Evolutionary conservation across 2,113 vertebrate genomes (phyloP), one percentile per base, ranked within the genome.

Genomic region (Engystomops pustulosus): DNA sequence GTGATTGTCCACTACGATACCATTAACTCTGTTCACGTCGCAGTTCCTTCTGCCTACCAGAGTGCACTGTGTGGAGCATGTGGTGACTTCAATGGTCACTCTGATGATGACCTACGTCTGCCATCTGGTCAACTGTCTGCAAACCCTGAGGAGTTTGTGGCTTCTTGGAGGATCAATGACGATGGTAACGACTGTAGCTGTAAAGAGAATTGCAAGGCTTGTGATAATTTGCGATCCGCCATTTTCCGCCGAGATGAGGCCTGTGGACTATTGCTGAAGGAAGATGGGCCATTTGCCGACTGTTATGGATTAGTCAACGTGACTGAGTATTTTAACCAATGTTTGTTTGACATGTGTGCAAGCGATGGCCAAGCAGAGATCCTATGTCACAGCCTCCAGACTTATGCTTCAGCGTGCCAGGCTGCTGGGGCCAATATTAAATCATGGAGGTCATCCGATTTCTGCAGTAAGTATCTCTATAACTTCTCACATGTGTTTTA

Each of bases 311-410:
- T 79, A 77, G 87, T 94, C 32, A 81, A 93, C 72, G 91, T 90
- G 0, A 86, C 88, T 6, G 20, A 38, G 3, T 92, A 91, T 81
- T 79, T 92, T 25, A 86, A 87, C 8, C 8, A 93, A 72, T 94
- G 93, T 12, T 83, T 92, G 80, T 91, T 90, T 87, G 93, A 94
- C 83, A 86, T 94, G 79, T 93, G 91, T 36, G 86, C 88, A 32
- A 20, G 58, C 83, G 84, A 85, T n/a, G 93, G 90, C 23, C 75
- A 88, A 47, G 84, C 77, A 69, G 87, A 86, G 1, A 89, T 85
- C 12, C 88, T 93, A 30, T 94, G 93, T 80, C 55, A 88, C 47
- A 90, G 87, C 45, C 60, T 94, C 23, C 90, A 93, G 85, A 90
- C 91, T 11, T 94, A 93, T 0, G 89, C 86, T 23, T 71, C 89